Evolutionary conservation across 2,888 invertebrate genomes (phyloP), one percentile per base, ranked within the genome.

Genomic region (Drosophila neoperkinsi): DNA sequence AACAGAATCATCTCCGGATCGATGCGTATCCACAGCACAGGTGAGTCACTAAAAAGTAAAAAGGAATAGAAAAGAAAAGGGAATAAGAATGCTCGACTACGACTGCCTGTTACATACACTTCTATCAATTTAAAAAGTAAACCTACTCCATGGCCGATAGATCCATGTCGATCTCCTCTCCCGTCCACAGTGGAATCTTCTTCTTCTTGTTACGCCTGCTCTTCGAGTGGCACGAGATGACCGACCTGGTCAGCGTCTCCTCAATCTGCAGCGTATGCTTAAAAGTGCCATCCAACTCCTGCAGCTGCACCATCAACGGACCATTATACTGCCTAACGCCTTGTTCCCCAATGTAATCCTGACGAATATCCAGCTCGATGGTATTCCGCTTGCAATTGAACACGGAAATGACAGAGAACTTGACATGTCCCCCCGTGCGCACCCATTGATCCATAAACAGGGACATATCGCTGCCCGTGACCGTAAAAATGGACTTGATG

Each of bases 111-210:
- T 28, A 28, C 28, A 33, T 34, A 34, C 33, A 13, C 33, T 34
- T 34, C 33, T 34, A 34, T 34, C 33, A 3, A 10, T 50, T 16
- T 9, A 4, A 43, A 60, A 41, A 30, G 10, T 10, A 7, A 18
- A 94, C 96, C 95, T 94, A 98, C 98, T 99, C 99, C 98, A 99
- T 98, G 73, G 98, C 97, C 74, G 97, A 97, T 4, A 99, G 94
- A 94, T 99, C 99, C 99, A 99, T 99, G 91, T 99, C 99, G 2
- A 99, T 99, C 94, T 99, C 99, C 92, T 99, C 99, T 0, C 99
- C 99, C 0, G 99, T 99, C 91, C 98, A 98, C 2, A 99, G 93
- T 0, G 99, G 99, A 91, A 99, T 99, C 94, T 99, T 99, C 93
- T 99, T 99, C 94, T 99, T 99, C 93, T 99, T 99, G 92, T 99